Conservation (phyloP, 2,797 vertebrate species). For the Argya squamiceps region DNA sequence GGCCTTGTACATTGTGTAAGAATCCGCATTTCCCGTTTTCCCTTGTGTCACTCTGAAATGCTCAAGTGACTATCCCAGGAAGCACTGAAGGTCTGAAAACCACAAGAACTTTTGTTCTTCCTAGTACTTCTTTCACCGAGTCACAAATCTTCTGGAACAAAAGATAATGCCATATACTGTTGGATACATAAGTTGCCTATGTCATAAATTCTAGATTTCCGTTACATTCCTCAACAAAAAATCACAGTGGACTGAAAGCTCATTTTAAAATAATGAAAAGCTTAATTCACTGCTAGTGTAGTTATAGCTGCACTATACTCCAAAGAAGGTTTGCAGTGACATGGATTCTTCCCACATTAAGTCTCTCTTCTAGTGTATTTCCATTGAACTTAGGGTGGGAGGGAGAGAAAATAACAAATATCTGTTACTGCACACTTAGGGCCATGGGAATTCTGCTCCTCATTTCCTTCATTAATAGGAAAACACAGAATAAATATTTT, state of each 20-base stretch:
- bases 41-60: background rate
- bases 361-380: background rate
- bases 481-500: background rate
- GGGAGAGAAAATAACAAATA: accelerated
- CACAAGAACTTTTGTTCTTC: background rate
- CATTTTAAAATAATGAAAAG: background rate
- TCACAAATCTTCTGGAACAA: background rate
- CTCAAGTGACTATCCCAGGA: background rate
- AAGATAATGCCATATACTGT: background rate
- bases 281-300: background rate
- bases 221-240: background rate
- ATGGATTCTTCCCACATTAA: background rate
- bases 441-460: background rate
- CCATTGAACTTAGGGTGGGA: background rate
- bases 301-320: background rate
- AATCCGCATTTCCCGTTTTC: background rate
- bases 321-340: background rate
- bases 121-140: background rate
- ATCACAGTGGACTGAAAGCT: background rate
- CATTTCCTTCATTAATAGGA: background rate
- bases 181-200: background rate
- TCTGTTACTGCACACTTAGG: background rate
- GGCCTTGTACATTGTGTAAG: background rate
- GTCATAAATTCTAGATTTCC: background rate
- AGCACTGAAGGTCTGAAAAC: background rate